Evolutionary conservation across 2,113 vertebrate species (phyloP).

Genomic region (Aplodontia rufa): DNA sequence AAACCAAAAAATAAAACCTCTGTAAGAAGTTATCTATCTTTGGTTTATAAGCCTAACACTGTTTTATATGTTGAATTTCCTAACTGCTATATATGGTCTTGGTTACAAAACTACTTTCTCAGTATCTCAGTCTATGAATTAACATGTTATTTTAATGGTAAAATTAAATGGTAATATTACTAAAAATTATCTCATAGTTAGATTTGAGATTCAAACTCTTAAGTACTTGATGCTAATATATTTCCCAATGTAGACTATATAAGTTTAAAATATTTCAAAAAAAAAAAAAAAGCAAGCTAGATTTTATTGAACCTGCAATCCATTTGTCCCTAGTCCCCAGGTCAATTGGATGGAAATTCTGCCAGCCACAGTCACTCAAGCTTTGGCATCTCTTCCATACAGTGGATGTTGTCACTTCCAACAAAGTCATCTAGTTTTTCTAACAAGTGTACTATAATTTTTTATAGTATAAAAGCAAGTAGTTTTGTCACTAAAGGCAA

Average conservation of each 20-base stretch:
- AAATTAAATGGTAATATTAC: slow-evolving; percentile 20
- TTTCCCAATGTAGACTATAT: too few relatives aligned
- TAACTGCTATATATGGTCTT: background rate
- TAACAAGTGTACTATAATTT: background rate
- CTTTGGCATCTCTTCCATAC: background rate
- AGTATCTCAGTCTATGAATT: slow-evolving; percentile 8
- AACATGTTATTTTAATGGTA: background rate
- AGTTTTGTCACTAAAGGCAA: background rate
- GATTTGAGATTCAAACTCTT: background rate
- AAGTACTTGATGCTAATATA: background rate
- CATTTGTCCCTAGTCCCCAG: background rate
- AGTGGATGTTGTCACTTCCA: background rate
- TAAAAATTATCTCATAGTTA: slow-evolving; percentile 24
- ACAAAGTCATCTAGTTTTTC: background rate
- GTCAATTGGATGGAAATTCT: background rate
- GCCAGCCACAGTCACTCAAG: background rate
- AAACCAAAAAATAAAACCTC: too few relatives aligned
- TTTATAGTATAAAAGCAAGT: background rate
- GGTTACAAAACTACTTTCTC: background rate
- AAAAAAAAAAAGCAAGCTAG: too few relatives aligned
- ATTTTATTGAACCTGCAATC: background rate
- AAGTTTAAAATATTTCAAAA: too few relatives aligned
- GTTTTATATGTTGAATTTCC: slow-evolving; percentile 19
- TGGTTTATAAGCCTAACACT: background rate
- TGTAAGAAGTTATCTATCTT: background rate